Evolutionary conservation across 2,113 vertebrate genomes (phyloP).

Genomic region (Alosa alosa): DNA sequence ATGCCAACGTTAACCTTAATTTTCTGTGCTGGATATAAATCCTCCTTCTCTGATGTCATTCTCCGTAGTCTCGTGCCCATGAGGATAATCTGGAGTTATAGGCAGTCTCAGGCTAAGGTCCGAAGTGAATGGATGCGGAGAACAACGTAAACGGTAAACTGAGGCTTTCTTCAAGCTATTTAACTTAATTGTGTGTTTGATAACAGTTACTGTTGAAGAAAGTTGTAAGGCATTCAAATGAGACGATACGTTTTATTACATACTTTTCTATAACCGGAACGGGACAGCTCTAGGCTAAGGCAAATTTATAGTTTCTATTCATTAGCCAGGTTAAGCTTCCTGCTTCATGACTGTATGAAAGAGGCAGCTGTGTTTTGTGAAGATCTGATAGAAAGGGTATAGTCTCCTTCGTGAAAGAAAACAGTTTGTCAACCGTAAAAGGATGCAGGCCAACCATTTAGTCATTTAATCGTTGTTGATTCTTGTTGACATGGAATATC

Average conservation of each 20-base stretch:
- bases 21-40: neutral
- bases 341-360: neutral
- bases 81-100: neutral
- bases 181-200: neutral
- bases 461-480: neutral
- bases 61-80: neutral
- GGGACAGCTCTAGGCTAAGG: too few species aligned
- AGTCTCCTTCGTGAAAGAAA: neutral
- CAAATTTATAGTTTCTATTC: too few species aligned
- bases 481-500: neutral
- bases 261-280: too few species aligned
- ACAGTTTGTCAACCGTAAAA: too few species aligned
- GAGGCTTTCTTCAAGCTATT: neutral
- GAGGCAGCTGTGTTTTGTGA: neutral
- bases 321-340: neutral
- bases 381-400: too few species aligned
- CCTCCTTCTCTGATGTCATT: conserved; percentile 1
- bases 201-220: too few species aligned
- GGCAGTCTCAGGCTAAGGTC: conserved; percentile 1
- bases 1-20: neutral
- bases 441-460: neutral
- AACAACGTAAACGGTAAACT: neutral
- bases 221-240: too few species aligned
- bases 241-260: too few species aligned
- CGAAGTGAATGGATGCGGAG: neutral